phyloP scores from a whole-genome alignment of 2,888 invertebrate genomes.

The Thelaira solivaga region DNA sequence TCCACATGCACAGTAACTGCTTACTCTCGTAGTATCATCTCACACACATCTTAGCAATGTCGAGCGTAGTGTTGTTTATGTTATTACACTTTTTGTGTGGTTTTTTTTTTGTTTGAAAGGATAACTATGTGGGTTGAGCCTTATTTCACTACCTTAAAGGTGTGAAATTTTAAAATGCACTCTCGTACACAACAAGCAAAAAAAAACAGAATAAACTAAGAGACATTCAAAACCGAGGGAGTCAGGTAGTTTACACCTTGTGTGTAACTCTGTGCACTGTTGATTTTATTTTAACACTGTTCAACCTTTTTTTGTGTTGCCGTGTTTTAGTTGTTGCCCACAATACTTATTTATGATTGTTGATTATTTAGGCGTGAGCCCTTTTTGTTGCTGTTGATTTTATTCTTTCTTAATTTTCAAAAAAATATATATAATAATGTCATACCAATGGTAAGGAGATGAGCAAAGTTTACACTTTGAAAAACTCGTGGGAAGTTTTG shows the following conservation, averaged over 20 bases:
- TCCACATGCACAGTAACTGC: conserved; percentile 20
- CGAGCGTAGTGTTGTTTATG: conserved; percentile 21
- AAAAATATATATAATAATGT: conserved; percentile 52
- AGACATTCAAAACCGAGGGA: conserved; percentile 54
- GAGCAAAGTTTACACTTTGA: conserved; percentile 37
- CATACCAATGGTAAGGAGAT: conserved; percentile 30
- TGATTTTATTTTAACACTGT: conserved; percentile 50
- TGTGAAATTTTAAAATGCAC: conserved; percentile 56
- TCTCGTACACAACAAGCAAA: not conserved
- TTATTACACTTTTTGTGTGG: conserved; percentile 36
- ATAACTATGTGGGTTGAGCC: conserved; percentile 60
- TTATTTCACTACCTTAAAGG: conserved; percentile 59
- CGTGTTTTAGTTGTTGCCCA: conserved; percentile 22
- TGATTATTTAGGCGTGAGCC: conserved; percentile 62
- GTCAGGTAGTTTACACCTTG: conserved; percentile 49
- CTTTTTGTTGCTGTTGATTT: conserved; percentile 52
- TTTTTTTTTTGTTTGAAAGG: conserved; percentile 52
- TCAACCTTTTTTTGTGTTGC: not conserved
- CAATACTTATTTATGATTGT: conserved; percentile 62
- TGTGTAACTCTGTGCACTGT: conserved; percentile 32
- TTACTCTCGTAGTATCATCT: conserved; percentile 18
- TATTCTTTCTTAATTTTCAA: conserved; percentile 48
- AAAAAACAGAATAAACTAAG: not conserved
- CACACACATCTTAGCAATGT: conserved; percentile 22
- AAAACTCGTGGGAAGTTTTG: conserved; percentile 37